These are phyloP conservation scores for Cercopithecus diana DNA, from an alignment of 2,797 vertebrate species.

Conservation along the genomic window DNA sequence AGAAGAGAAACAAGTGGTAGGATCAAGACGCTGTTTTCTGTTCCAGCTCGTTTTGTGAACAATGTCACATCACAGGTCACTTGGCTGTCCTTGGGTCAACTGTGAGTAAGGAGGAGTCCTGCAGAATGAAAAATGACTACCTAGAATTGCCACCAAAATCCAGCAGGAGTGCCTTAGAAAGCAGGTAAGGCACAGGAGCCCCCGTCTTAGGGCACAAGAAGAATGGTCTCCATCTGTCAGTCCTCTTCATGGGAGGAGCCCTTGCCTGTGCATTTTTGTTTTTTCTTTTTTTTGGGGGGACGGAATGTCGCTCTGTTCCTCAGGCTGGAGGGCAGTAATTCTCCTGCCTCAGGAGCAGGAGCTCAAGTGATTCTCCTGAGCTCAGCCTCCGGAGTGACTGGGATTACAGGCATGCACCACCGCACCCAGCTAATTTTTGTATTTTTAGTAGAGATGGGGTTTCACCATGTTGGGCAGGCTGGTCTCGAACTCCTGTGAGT, in stretches of 20 bases:
- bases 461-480: no score
- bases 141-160: not conserved
- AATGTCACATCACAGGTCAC: not conserved
- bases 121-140: not conserved
- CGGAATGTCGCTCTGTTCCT: not conserved
- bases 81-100: not conserved
- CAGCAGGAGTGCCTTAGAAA: no score
- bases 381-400: no score
- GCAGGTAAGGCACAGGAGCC: not conserved
- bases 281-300: not conserved
- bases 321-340: no score
- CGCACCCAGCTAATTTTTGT: no score
- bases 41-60: not conserved
- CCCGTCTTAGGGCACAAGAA: not conserved
- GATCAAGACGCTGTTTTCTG: not conserved
- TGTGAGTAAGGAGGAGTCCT: not conserved
- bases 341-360: no score
- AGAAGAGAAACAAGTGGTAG: no score
- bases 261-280: rapidly evolving
- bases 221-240: not conserved
- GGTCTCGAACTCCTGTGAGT: not conserved
- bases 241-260: not conserved
- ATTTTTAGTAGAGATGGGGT: no score
- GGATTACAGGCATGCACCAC: no score
- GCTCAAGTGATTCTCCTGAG: no score